Conservation (phyloP, 1,140 invertebrate species). For the Drosophila ohnishii region DNA sequence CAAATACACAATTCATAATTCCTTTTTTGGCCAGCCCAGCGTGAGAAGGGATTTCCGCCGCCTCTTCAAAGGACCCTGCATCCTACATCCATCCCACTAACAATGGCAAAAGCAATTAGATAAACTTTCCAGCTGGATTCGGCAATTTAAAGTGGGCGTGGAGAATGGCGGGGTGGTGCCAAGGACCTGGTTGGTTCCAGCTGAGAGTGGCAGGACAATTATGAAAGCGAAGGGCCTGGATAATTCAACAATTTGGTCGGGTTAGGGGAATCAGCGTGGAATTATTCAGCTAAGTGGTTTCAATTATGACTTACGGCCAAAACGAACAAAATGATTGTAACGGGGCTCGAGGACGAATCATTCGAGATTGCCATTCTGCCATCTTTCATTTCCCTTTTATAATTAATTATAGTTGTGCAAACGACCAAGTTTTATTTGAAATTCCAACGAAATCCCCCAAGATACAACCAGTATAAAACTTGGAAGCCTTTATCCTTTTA, state of each 20-base stretch:
- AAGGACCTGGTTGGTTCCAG: conserved; percentile 35
- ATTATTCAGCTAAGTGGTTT: conserved; percentile 35
- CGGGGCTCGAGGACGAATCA: not conserved
- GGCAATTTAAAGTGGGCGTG: conserved; percentile 58
- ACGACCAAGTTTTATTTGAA: not conserved
- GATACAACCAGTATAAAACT: not conserved
- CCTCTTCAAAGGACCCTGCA: conserved; percentile 14
- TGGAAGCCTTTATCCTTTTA: not conserved
- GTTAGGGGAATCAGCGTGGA: conserved; percentile 29
- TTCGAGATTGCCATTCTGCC: not conserved
- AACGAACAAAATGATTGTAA: conserved; percentile 2
- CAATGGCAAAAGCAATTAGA: conserved; percentile 74
- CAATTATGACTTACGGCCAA: conserved; percentile 26
- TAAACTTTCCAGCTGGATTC: conserved; percentile 63
- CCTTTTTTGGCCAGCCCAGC: conserved; percentile 54
- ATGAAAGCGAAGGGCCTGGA: conserved; percentile 31
- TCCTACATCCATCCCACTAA: not conserved
- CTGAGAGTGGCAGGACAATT: conserved; percentile 53
- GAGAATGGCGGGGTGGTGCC: not conserved
- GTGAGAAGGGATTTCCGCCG: conserved; percentile 66
- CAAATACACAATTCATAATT: conserved; percentile 62
- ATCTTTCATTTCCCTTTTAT: not conserved
- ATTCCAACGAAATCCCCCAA: no score
- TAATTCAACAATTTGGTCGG: conserved; percentile 42
- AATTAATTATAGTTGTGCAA: conserved; percentile 2